Percentiles rank a stretch among this genome's conserved stretches.
Evolutionary conservation across 2,797 vertebrate species (phyloP).

Genomic region (Loriculus beryllinus): DNA sequence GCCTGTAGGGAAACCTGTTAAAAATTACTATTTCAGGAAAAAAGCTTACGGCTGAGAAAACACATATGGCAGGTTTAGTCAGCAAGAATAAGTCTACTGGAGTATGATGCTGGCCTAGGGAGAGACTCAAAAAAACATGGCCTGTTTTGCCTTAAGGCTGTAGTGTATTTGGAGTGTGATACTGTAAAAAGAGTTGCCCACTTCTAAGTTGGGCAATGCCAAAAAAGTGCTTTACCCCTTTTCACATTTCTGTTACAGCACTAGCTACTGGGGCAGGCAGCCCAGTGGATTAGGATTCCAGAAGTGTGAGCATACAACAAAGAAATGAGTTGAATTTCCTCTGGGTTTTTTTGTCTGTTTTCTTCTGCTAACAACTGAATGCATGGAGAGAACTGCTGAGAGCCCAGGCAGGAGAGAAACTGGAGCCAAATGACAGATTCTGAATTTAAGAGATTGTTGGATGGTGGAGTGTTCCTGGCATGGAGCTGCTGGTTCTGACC

Average conservation of each 20-base stretch:
- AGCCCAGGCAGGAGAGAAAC: background rate
- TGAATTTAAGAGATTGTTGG: background rate
- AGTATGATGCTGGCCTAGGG: background rate
- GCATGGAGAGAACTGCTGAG: background rate
- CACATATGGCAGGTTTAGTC: background rate
- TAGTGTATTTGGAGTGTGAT: background rate
- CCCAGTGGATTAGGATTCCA: background rate
- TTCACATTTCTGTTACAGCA: background rate
- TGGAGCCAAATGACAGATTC: background rate
- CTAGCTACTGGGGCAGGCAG: background rate
- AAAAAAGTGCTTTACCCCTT: background rate
- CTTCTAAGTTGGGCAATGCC: background rate
- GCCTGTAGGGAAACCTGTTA: background rate
- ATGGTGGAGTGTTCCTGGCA: background rate
- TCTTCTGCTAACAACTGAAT: background rate
- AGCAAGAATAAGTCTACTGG: background rate
- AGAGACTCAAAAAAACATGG: background rate
- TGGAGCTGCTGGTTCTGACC: background rate
- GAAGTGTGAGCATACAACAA: background rate
- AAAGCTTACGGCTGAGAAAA: background rate
- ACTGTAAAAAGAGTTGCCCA: background rate
- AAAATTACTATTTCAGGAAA: background rate
- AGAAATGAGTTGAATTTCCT: background rate
- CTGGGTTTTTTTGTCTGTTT: background rate
- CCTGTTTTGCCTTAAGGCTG: background rate